A percentile compares a stretch with the other conserved stretches of the same genome.
phyloP scores from a whole-genome alignment of 1,140 invertebrate species.

The Babylonia areolata region DNA sequence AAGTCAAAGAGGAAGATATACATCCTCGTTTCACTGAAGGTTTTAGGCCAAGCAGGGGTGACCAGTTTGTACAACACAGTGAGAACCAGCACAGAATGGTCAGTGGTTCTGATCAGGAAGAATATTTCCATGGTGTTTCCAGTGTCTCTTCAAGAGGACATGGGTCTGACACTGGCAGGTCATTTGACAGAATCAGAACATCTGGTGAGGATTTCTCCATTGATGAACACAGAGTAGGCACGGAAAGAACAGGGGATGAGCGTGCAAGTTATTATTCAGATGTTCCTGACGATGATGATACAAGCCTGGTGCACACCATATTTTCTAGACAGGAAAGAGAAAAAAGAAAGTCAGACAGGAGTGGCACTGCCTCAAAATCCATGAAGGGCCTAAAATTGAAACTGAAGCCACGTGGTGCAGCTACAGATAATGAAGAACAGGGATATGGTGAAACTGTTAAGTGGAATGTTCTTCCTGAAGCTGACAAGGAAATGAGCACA shows the following conservation, averaged over 20 bases:
- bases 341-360: conserved; percentile 10
- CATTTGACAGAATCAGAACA: not conserved
- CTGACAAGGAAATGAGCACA: not conserved
- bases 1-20: not conserved
- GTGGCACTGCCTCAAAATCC: conserved; percentile 2
- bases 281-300: not conserved
- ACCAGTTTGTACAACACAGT: not conserved
- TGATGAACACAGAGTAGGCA: not conserved
- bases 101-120: not conserved
- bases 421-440: not conserved
- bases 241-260: too few species aligned
- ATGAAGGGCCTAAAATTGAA: conserved; percentile 11
- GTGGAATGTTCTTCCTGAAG: not conserved
- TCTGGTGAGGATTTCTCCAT: not conserved
- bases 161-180: not conserved
- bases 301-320: not conserved
- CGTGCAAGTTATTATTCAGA: too few species aligned
- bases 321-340: not conserved
- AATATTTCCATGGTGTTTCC: not conserved
- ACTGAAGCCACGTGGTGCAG: not conserved
- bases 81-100: not conserved
- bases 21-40: not conserved
- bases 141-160: not conserved
- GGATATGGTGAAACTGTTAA: not conserved
- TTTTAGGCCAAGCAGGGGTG: not conserved